Conservation (phyloP, 2,113 vertebrate genomes). For the Rhadina sibilatrix region DNA sequence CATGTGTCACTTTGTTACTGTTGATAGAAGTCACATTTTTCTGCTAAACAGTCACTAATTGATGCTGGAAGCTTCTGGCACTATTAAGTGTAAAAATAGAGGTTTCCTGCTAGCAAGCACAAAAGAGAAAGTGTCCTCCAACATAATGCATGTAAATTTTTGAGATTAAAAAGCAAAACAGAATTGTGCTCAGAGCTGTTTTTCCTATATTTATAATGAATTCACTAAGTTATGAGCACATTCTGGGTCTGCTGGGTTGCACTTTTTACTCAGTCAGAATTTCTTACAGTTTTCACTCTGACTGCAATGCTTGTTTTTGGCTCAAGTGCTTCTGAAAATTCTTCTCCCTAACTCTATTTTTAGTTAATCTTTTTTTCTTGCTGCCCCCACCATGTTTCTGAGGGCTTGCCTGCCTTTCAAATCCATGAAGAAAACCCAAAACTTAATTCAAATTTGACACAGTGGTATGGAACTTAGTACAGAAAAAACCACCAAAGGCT, state of each 20-base stretch:
- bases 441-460: neutral
- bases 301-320: neutral
- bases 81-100: neutral
- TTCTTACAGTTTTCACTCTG: neutral
- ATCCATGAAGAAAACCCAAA: neutral
- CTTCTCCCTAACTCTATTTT: neutral
- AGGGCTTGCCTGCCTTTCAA: neutral
- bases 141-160: neutral
- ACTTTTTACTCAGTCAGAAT: neutral
- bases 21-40: neutral
- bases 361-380: no score
- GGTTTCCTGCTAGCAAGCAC: neutral
- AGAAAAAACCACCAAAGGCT: neutral
- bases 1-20: neutral
- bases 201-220: neutral
- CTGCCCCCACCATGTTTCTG: neutral
- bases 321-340: neutral
- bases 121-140: neutral
- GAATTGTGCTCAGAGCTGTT: neutral
- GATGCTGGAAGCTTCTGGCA: neutral
- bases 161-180: neutral
- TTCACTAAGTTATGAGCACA: neutral
- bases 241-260: neutral
- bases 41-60: neutral
- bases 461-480: neutral